Conservation (phyloP, 2,888 invertebrate genomes). For the Xestoiulus laeticollis region DNA sequence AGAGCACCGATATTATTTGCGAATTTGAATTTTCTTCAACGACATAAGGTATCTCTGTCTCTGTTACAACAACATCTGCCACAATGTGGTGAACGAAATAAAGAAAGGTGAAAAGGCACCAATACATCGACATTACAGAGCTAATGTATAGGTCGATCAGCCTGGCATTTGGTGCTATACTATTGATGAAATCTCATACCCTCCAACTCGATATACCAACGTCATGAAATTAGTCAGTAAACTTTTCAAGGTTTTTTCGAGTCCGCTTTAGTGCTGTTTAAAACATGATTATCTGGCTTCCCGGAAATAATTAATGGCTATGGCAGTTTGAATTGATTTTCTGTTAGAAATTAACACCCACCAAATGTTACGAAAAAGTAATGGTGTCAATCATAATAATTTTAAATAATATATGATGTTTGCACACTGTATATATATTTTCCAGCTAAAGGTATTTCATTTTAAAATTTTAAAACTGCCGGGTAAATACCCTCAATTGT, state of each 20-base stretch:
- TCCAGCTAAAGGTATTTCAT: neutral
- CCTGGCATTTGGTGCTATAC: neutral
- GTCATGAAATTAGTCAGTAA: neutral
- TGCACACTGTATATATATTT: neutral
- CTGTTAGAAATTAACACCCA: no score
- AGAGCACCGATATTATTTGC: conserved; percentile 45
- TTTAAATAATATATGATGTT: no score
- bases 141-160: neutral
- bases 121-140: neutral
- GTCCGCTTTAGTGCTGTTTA: neutral
- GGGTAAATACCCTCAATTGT: no score
- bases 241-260: neutral
- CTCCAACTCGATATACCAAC: neutral
- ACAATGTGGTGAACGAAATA: neutral
- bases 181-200: neutral
- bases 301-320: neutral
- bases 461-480: no score
- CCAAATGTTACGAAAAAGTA: no score
- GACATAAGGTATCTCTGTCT: neutral
- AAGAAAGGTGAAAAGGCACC: neutral
- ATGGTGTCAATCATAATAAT: no score
- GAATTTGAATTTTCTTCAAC: neutral
- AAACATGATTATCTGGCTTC: neutral
- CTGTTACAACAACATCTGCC: no score
- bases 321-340: neutral